phyloP scores from a whole-genome alignment of 2,113 vertebrate genomes.

The Tonatia bakeri region DNA sequence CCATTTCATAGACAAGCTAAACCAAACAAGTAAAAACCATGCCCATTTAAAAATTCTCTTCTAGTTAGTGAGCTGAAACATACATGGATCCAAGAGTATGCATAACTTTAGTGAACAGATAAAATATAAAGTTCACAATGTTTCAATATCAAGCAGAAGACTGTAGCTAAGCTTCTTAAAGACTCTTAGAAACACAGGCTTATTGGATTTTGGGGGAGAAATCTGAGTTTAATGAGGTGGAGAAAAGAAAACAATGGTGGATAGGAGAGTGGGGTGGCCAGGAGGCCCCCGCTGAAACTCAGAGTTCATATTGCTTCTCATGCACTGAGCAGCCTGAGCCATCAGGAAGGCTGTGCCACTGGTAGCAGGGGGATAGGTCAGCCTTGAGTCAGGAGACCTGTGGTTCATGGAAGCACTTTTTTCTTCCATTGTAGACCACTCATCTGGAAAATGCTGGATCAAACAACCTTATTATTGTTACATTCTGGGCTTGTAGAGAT shows the following conservation, averaged over 20 bases:
- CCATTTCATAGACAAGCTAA: not conserved
- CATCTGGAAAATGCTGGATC: not conserved
- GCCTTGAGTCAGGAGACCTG: not conserved
- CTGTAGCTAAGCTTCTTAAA: not conserved
- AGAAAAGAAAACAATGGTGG: not conserved
- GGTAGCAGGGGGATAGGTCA: not conserved
- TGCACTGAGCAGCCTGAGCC: not conserved
- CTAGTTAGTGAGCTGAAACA: not conserved
- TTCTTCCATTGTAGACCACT: not conserved
- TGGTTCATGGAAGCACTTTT: not conserved
- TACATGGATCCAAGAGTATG: not conserved
- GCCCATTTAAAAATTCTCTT: not conserved
- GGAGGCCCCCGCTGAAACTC: not conserved
- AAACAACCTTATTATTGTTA: not conserved
- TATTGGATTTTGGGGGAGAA: conserved; percentile 19
- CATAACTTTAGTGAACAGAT: not conserved
- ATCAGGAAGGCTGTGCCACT: not conserved
- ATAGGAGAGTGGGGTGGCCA: not conserved
- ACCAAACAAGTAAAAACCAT: not conserved
- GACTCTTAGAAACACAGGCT: not conserved
- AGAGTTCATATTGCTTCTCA: not conserved
- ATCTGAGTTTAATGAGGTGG: not conserved
- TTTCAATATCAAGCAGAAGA: not conserved
- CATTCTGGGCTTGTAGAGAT: not conserved
- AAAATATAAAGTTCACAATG: not conserved